Conservation (phyloP, 2,113 vertebrate species). For the Cheirogaleus medius region DNA sequence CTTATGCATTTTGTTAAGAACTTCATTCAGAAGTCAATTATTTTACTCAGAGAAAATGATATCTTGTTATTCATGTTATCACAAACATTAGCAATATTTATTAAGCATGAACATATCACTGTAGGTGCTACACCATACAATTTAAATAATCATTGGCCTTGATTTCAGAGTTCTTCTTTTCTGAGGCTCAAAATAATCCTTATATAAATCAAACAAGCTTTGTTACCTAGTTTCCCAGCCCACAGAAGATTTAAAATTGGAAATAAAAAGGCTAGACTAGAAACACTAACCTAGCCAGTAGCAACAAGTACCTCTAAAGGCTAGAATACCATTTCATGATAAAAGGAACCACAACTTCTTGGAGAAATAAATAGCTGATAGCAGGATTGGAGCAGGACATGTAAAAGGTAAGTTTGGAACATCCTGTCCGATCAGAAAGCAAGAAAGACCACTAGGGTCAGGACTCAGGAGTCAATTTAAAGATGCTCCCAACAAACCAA, state of each 20-base stretch:
- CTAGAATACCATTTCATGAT: not conserved
- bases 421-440: not conserved
- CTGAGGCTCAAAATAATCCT: conserved; percentile 25
- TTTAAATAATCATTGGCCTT: not conserved
- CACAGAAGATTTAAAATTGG: conserved; percentile 29
- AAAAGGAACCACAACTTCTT: not conserved
- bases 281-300: conserved; percentile 34
- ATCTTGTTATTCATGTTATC: not conserved
- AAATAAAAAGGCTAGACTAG: not conserved
- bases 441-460: conserved; percentile 10
- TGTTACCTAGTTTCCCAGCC: not conserved
- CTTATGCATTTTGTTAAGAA: not conserved
- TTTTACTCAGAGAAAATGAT: not conserved
- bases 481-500: not conserved
- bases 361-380: conserved; percentile 10
- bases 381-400: not conserved
- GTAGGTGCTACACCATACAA: not conserved
- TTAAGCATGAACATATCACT: not conserved
- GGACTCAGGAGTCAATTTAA: not conserved
- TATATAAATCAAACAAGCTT: conserved; percentile 26
- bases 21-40: conserved; percentile 16
- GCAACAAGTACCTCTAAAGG: not conserved
- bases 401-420: not conserved
- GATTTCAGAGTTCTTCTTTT: conserved; percentile 11
- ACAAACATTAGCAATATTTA: conserved; percentile 41